phyloP scores from a whole-genome alignment of 1,140 invertebrate species.

The Procambarus virginalis region DNA sequence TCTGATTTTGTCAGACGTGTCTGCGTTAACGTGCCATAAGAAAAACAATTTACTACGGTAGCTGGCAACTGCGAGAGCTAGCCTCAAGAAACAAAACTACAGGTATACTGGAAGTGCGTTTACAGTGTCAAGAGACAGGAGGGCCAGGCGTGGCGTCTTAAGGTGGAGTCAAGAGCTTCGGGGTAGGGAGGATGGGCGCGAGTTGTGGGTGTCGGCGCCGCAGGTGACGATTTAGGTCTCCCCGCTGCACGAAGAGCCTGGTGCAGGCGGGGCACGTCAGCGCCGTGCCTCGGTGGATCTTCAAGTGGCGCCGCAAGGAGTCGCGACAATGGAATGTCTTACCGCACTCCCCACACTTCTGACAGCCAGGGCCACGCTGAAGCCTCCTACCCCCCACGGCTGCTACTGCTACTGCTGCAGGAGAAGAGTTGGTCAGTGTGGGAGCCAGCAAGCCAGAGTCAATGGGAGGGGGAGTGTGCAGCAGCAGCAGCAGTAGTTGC shows the following conservation, averaged over 20 bases:
- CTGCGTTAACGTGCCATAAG: no score
- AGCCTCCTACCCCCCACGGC: constrained; percentile 17
- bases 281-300: constrained; percentile 75
- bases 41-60: not conserved
- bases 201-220: constrained; percentile 72
- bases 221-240: constrained; percentile 83
- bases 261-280: constrained; percentile 81
- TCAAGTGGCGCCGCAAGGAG: constrained; percentile 82
- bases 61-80: not conserved
- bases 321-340: constrained; percentile 83
- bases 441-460: constrained; percentile 42
- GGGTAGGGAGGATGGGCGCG: not conserved
- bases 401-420: constrained; percentile 56
- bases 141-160: not conserved
- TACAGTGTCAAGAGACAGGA: not conserved
- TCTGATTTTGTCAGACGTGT: no score
- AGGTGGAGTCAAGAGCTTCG: not conserved
- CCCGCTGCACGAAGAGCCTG: constrained; percentile 79
- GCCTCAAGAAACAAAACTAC: not conserved
- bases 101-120: not conserved
- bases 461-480: constrained; percentile 22
- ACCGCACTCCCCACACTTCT: constrained; percentile 80
- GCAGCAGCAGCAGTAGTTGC: constrained; percentile 35
- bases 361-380: constrained; percentile 1
- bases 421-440: constrained; percentile 48